Conservation (phyloP, 2,797 vertebrate species). For the Acipenser transmontanus region DNA sequence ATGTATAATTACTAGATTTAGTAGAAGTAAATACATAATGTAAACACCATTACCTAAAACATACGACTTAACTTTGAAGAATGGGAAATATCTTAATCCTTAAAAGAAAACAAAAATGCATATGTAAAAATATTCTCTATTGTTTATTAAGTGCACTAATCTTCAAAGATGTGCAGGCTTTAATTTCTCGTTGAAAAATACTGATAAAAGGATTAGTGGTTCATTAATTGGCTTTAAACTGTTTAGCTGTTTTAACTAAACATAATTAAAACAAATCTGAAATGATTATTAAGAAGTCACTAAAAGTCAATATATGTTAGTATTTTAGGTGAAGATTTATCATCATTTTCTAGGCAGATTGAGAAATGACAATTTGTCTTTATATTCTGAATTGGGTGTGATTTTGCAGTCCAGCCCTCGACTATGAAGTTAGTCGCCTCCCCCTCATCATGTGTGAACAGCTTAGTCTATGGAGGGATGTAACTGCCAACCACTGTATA, state of each 20-base stretch:
- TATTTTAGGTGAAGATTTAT: constrained; percentile 11
- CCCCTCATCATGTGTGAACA: constrained; percentile 58
- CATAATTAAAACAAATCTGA: background rate
- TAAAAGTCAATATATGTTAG: constrained; percentile 10
- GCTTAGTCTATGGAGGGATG: constrained; percentile 40
- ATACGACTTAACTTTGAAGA: too few species aligned
- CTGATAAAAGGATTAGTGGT: too few species aligned
- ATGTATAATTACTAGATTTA: too few species aligned
- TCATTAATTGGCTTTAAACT: constrained; percentile 7
- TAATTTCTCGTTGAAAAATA: too few species aligned
- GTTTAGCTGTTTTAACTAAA: background rate
- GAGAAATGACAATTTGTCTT: constrained; percentile 63
- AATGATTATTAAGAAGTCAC: background rate
- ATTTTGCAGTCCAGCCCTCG: constrained; percentile 61
- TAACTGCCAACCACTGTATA: constrained; percentile 38
- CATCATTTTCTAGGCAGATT: constrained; percentile 26
- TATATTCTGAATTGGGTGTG: constrained; percentile 58
- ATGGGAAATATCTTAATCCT: too few species aligned
- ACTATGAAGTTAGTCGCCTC: constrained; percentile 58
- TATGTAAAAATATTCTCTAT: too few species aligned
- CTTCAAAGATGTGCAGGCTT: too few species aligned
- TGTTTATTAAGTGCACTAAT: too few species aligned
- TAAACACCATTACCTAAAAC: too few species aligned
- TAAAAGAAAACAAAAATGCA: too few species aligned
- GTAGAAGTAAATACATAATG: too few species aligned